These are phyloP conservation scores for Zaprionus lachaisei DNA, from an alignment of 1,140 invertebrate species.

Conservation along the genomic window DNA sequence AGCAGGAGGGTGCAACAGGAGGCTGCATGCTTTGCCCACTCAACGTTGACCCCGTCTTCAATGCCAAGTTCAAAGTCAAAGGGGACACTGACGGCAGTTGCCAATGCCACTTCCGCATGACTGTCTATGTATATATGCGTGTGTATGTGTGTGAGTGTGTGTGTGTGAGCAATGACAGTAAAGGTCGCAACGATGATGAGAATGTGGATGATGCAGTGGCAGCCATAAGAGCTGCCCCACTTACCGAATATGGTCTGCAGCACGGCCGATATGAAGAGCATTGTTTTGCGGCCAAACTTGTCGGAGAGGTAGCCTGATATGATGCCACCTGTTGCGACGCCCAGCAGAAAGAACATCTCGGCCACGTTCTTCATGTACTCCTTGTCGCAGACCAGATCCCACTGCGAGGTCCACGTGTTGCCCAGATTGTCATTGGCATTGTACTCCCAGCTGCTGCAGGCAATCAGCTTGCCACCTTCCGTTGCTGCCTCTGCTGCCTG, in stretches of 20 bases:
- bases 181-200: conserved; percentile 30
- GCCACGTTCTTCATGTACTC: conserved; percentile 87
- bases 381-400: conserved; percentile 88
- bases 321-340: conserved; percentile 89
- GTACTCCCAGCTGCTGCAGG: conserved; percentile 89
- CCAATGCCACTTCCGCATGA: conserved; percentile 61
- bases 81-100: conserved; percentile 57
- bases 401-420: conserved; percentile 88
- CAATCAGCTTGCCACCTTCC: conserved; percentile 48
- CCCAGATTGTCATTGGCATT: conserved; percentile 87
- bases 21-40: conserved; percentile 37
- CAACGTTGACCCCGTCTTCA: conserved; percentile 35
- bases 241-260: conserved; percentile 88
- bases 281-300: conserved; percentile 90
- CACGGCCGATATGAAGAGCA: conserved; percentile 89
- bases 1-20: conserved; percentile 31
- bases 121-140: conserved; percentile 9
- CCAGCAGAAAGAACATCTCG: conserved; percentile 89
- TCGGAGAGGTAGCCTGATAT: conserved; percentile 90
- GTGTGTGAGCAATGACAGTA: conserved; percentile 21
- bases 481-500: conserved; percentile 12
- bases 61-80: conserved; percentile 57
- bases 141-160: neutral
- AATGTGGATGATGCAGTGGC: neutral
- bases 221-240: conserved; percentile 14